These are phyloP conservation scores for Limnephilus rhombicus DNA, from an alignment of 2,888 invertebrate genomes.

Conservation along the genomic window DNA sequence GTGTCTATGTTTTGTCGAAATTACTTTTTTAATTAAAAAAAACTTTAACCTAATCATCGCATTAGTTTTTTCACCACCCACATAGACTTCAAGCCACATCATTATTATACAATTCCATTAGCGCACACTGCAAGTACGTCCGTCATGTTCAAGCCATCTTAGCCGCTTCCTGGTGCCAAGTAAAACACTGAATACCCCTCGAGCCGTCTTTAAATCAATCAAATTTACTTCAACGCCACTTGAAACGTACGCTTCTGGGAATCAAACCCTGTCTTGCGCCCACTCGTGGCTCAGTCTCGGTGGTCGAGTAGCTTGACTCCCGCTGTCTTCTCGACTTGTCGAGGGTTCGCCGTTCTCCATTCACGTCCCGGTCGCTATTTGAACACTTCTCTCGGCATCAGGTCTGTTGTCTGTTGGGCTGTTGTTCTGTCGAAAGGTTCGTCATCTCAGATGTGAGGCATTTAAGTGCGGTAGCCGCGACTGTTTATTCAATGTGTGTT, in stretches of 20 bases:
- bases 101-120: background rate
- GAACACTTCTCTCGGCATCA: slow-evolving; percentile 27
- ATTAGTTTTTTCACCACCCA: background rate
- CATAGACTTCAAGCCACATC: background rate
- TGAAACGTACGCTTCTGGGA: slow-evolving; percentile 10
- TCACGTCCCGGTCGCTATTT: slow-evolving; percentile 39
- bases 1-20: background rate
- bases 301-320: background rate
- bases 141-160: background rate
- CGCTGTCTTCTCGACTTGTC: slow-evolving; percentile 24
- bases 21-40: background rate
- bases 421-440: slow-evolving; percentile 31
- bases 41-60: background rate
- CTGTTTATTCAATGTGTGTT: slow-evolving; percentile 24
- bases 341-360: slow-evolving; percentile 45
- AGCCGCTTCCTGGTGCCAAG: background rate
- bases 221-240: slow-evolving; percentile 6
- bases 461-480: slow-evolving; percentile 45
- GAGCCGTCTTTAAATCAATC: slow-evolving; percentile 16
- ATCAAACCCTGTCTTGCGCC: background rate
- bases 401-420: slow-evolving; percentile 23
- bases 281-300: slow-evolving; percentile 7
- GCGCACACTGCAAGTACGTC: background rate
- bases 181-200: background rate
- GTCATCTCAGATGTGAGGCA: background rate